Evolutionary conservation across 2,113 vertebrate genomes (phyloP), one percentile per base, ranked within the genome.

Genomic region (Sceloporus tristichus): DNA sequence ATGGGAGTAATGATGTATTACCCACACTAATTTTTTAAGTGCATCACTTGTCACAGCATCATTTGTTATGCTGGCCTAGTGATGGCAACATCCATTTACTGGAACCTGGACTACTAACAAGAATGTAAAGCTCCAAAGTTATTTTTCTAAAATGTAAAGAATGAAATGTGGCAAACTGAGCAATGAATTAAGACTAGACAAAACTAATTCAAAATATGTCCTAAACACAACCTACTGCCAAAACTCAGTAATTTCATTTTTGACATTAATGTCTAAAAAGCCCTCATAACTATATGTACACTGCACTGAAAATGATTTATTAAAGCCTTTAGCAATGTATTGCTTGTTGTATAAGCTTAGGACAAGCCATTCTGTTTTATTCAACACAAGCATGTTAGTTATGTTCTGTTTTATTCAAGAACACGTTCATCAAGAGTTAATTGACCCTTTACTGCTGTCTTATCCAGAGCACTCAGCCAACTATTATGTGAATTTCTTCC

Each of bases 151-250:
- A 83, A 68, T 78, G 14, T 84, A 21, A 88, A 83, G 38, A 68
- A 65, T 68, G 70, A 68, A 76, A 34, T 68, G 73, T 88, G 87
- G 87, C 80, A 84, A 29, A 0, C 1, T 56, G 21, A 23, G 4
- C 19, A 27, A 87, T 85, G 88, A 42, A 0, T 66, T 84, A 65
- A 65, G 70, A 87, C 70, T 82, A 87, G 86, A 87, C 79, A 65
- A 81, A 87, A 82, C 56, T n/a, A 75, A 74, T 38, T 75, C 70
- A 87, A 82, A 48, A 87, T 75, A 83, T 56, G 11, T 73, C 34
- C 74, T 88, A 90, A 53, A 25, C 1, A 74, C 54, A 25, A n/a
- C 0, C 29, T 74, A 1, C 76, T 92, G 27, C 82, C 87, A 23
- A 1, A 81, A 80, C 18, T 34, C 25, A 21, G 29, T 77, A 87